phyloP scores from a whole-genome alignment of 2,888 invertebrate genomes.

The Athrips mouffetella region DNA sequence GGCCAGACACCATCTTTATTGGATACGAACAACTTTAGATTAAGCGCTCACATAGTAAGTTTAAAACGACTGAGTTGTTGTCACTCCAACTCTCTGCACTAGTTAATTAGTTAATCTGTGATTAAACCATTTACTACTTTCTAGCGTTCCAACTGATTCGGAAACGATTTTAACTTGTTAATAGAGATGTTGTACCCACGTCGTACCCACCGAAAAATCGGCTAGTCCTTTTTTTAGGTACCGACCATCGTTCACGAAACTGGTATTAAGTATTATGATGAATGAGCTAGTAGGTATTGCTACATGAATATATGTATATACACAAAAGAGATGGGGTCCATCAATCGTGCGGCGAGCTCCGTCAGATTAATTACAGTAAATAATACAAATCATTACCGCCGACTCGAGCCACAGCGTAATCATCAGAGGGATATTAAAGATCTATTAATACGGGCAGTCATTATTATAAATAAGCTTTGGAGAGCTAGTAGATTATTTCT shows the following conservation, averaged over 20 bases:
- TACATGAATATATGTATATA: neutral
- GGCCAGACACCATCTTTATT: neutral
- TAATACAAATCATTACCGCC: constrained; percentile 3
- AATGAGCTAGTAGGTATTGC: neutral
- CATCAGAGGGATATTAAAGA: neutral
- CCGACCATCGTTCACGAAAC: neutral
- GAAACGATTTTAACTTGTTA: no score
- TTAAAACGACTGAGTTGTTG: neutral
- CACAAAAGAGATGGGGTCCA: neutral
- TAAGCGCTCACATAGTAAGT: constrained; percentile 6
- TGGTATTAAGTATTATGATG: neutral
- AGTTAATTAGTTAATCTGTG: neutral
- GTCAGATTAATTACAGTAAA: constrained; percentile 3
- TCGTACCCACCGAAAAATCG: no score
- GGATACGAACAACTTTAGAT: constrained; percentile 1
- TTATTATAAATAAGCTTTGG: no score
- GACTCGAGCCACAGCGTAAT: neutral
- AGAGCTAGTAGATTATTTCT: no score
- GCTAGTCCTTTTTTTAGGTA: no score
- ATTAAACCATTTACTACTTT: neutral
- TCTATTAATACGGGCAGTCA: neutral
- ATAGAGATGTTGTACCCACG: no score
- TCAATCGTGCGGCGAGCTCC: neutral
- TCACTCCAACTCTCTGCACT: neutral
- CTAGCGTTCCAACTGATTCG: neutral